These are phyloP conservation scores for Gymnocheta viridis DNA, from an alignment of 2,888 invertebrate genomes.

Conservation along the genomic window DNA sequence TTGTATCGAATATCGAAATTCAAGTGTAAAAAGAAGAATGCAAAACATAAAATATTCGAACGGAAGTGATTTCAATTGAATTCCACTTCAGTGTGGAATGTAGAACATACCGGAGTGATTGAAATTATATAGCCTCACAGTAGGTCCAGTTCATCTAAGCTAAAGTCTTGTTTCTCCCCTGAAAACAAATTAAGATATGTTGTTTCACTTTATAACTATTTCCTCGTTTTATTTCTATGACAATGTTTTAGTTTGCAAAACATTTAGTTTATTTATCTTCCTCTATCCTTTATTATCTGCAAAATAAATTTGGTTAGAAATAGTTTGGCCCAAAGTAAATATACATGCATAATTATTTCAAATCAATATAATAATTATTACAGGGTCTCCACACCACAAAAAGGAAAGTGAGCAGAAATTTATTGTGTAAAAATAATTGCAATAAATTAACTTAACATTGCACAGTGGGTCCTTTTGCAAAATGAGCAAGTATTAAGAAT, in stretches of 20 bases:
- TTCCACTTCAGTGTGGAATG: too few relatives aligned
- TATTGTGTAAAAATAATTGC: neutral
- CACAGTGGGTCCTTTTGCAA: neutral
- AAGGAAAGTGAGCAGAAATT: neutral
- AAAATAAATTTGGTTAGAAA: constrained; percentile 13
- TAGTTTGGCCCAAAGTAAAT: neutral
- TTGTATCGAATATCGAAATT: too few relatives aligned
- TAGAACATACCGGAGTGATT: too few relatives aligned
- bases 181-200: too few relatives aligned
- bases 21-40: too few relatives aligned
- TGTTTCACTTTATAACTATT: neutral
- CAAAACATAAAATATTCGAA: too few relatives aligned
- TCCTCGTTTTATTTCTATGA: neutral
- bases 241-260: neutral
- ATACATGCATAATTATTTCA: neutral
- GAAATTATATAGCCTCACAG: too few relatives aligned
- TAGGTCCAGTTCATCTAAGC: too few relatives aligned
- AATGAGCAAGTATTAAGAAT: neutral
- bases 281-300: neutral
- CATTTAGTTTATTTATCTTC: neutral
- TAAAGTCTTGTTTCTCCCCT: neutral
- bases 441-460: neutral
- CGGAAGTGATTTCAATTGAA: too few relatives aligned
- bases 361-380: constrained; percentile 15
- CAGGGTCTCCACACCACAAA: neutral